phyloP scores from a whole-genome alignment of 2,113 vertebrate species.

The Rhipidura dahli region DNA sequence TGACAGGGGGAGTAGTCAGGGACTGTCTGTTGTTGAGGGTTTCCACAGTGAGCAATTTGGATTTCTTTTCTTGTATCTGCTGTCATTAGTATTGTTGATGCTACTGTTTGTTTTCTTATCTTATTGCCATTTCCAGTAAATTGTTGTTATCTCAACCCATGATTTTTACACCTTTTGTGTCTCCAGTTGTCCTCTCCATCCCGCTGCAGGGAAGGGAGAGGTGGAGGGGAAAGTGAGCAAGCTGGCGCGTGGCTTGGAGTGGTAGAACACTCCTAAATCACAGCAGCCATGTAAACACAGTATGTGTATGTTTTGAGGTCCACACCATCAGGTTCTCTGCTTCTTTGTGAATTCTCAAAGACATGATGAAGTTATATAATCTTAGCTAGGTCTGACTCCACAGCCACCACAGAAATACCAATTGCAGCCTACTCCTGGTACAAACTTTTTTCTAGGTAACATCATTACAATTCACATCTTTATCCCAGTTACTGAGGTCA shows the following conservation, averaged over 20 bases:
- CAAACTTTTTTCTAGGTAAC: neutral
- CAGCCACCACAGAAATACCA: neutral
- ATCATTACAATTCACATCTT: neutral
- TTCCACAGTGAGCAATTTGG: neutral
- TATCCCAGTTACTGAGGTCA: neutral
- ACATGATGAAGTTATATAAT: neutral
- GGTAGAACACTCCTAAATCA: neutral
- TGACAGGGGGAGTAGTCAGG: neutral
- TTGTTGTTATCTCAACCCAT: neutral
- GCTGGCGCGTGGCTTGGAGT: neutral
- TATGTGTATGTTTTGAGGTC: neutral
- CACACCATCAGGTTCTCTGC: neutral
- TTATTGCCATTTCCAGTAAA: neutral
- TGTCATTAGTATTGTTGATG: neutral
- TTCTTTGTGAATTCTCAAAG: neutral
- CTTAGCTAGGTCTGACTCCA: neutral
- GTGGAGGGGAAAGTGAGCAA: neutral
- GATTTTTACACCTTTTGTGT: neutral
- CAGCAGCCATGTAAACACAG: neutral
- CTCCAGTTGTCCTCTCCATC: neutral
- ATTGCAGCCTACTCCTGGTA: neutral
- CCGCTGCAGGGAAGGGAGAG: neutral
- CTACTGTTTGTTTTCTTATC: neutral
- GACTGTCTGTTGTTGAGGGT: neutral
- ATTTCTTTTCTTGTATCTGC: neutral